Percentiles rank a stretch among this genome's conserved stretches.
These are phyloP conservation scores for Erithacus rubecula DNA, from an alignment of 2,797 vertebrate species.

Conservation along the genomic window DNA sequence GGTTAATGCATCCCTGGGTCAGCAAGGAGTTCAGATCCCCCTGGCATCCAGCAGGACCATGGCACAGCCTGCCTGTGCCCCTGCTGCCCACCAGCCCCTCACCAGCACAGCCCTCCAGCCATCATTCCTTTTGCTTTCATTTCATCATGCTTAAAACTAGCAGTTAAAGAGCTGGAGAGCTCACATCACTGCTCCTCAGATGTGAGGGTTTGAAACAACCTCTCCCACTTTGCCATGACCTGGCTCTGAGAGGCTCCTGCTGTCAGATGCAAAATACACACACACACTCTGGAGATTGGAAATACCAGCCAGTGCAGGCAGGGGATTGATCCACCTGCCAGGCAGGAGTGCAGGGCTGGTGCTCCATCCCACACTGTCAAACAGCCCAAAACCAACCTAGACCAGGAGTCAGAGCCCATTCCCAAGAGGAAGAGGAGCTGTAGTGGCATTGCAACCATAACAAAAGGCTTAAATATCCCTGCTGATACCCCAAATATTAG, in stretches of 20 bases:
- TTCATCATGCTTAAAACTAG: neutral
- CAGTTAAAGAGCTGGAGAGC: neutral
- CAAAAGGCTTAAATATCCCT: neutral
- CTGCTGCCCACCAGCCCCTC: neutral
- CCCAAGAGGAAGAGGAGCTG: neutral
- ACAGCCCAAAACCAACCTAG: neutral
- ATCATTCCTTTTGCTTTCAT: neutral
- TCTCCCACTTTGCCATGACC: neutral
- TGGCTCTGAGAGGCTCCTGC: neutral
- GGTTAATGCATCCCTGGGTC: neutral
- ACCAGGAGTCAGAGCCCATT: neutral
- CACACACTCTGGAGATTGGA: neutral
- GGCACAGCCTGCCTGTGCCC: neutral
- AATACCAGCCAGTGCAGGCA: neutral
- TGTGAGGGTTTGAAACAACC: neutral
- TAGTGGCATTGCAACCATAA: neutral
- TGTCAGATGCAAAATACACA: neutral
- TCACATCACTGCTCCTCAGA: neutral
- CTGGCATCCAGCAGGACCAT: accelerated
- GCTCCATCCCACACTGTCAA: neutral
- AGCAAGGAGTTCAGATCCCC: neutral
- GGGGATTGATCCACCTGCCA: neutral
- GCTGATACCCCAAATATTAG: neutral
- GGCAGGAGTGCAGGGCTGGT: neutral
- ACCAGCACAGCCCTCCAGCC: accelerated